Percentiles rank a stretch among this genome's conserved stretches.
These are phyloP conservation scores for Zaprionus ornatus DNA, from an alignment of 1,140 invertebrate species.

Conservation along the genomic window DNA sequence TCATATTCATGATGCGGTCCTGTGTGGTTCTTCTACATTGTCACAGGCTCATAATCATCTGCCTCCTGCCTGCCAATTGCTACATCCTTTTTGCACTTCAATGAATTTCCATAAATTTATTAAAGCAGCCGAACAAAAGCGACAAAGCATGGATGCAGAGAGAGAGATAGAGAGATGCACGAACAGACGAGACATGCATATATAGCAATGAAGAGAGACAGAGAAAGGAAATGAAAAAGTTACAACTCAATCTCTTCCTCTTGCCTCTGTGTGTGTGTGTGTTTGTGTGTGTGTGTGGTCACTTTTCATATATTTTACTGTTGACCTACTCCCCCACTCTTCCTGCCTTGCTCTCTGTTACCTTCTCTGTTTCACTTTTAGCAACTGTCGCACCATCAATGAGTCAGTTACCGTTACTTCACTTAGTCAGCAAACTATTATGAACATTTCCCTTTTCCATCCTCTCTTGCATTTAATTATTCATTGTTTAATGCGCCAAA, in stretches of 20 bases:
- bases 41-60: conserved; percentile 25
- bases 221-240: conserved; percentile 10
- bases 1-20: background rate
- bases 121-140: conserved; percentile 3
- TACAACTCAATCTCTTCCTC: background rate
- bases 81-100: conserved; percentile 48
- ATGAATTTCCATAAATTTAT: conserved; percentile 46
- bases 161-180: conserved; percentile 6
- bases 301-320: conserved; percentile 23
- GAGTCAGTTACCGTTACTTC: conserved; percentile 24
- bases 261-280: too few species aligned
- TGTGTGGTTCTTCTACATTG: conserved; percentile 22
- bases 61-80: conserved; percentile 27
- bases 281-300: background rate
- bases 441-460: conserved; percentile 26
- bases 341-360: background rate
- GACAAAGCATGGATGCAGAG: background rate
- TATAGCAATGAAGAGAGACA: background rate
- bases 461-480: background rate
- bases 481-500: background rate
- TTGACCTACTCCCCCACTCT: background rate
- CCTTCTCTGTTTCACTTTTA: background rate
- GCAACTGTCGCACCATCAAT: conserved; percentile 1
- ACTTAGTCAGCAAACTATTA: conserved; percentile 34
- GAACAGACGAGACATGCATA: background rate